Evolutionary conservation across 2,888 invertebrate species (phyloP), one percentile per base, ranked within the genome.

Genomic region (Pollenia griseotomentosa): DNA sequence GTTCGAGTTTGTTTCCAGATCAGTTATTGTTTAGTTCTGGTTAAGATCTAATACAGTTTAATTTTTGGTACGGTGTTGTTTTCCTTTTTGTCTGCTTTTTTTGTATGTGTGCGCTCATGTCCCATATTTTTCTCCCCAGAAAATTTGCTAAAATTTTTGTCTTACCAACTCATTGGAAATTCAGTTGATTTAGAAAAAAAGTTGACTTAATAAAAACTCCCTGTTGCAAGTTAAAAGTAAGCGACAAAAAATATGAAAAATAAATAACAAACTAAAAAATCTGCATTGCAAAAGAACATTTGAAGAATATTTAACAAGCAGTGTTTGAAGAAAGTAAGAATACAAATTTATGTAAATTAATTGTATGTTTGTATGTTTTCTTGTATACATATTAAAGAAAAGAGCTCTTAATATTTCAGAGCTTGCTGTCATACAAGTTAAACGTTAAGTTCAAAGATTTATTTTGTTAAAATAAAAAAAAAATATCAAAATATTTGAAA

Each of bases 131-230:
- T 48, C 61, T 82, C 68, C 59, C 59, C 42, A 51, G 23, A 16
- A 66, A 66, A 65, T 82, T 74, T 68, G 46, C 33, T 42, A 3
- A 8, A 23, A 48, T 33, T 61, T 42, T 82, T 51, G 44, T 33
- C 65, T 40, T 57, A 4, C 10, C 40, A 3, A 46, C 75, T 75
- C 53, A 83, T 83, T 83, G 61, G 68, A 53, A 75, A 75, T 83
- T 83, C 82, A 68, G 70, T 75, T 53, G 61, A 70, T 77, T 53
- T 63, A 61, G 23, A 66, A 75, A 33, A 46, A 44, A 44, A 61
- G 44, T 74, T 59, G n/a, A 51, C 33, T 81, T 46, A 55, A 65
- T 23, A 55, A 61, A 23, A 61, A 42, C 16, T 40, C 16, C 55
- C n/a, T 14, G 7, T 12, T 44, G 9, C 7, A 44, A 46, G 61